Conservation (phyloP, 2,113 vertebrate genomes). For the Gnathonemus longibarbis region DNA sequence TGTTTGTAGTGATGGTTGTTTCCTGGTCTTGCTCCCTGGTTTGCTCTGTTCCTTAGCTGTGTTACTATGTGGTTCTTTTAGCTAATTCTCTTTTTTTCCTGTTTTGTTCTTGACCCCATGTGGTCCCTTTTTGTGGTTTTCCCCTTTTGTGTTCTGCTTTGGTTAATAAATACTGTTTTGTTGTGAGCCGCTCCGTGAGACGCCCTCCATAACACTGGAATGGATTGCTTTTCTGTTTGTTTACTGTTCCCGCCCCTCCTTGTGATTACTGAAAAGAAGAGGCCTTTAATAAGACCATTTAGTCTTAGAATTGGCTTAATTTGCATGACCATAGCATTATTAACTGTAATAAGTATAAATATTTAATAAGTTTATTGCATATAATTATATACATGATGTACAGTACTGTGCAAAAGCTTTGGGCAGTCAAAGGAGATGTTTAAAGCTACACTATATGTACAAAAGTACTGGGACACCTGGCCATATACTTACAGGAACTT, state of each 20-base stretch:
- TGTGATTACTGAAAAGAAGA: not conserved
- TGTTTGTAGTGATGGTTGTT: not conserved
- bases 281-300: not conserved
- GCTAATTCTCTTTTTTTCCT: too few relatives aligned
- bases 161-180: too few relatives aligned
- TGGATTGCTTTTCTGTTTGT: too few relatives aligned
- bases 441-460: not conserved
- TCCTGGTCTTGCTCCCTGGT: not conserved
- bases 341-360: not conserved
- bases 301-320: not conserved
- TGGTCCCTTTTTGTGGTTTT: too few relatives aligned
- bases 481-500: not conserved
- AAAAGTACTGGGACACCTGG: not conserved
- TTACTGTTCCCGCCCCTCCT: not conserved
- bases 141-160: too few relatives aligned
- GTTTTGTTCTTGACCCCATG: too few relatives aligned
- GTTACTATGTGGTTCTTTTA: too few relatives aligned
- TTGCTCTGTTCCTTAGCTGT: too few relatives aligned
- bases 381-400: not conserved
- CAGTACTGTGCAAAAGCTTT: not conserved
- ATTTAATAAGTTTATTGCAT: not conserved
- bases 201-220: too few relatives aligned
- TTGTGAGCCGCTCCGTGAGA: too few relatives aligned
- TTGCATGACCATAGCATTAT: not conserved
- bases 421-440: not conserved